Conservation (phyloP, 1,140 invertebrate species). For the Ips nitidus region DNA sequence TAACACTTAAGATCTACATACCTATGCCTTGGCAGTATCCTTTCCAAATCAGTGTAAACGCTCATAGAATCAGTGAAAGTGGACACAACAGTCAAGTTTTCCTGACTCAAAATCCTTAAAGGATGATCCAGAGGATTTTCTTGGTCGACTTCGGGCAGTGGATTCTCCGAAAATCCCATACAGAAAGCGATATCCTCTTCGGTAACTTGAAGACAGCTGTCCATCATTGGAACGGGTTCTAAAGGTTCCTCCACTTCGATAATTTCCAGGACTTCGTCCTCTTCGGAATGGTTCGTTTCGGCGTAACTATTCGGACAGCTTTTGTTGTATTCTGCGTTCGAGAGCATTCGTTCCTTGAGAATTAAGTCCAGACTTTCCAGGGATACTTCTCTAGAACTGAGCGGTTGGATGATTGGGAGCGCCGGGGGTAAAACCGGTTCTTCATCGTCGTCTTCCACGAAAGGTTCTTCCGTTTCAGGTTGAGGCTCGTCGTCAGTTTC, state of each 20-base stretch:
- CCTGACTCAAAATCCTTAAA: conserved; percentile 81
- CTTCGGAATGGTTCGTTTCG: conserved; percentile 50
- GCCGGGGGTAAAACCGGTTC: conserved; percentile 74
- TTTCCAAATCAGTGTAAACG: conserved; percentile 71
- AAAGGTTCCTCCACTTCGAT: conserved; percentile 78
- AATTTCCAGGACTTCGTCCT: conserved; percentile 77
- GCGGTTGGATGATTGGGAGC: conserved; percentile 70
- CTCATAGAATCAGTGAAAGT: conserved; percentile 83
- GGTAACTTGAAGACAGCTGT: conserved; percentile 83
- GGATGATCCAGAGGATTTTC: conserved; percentile 74
- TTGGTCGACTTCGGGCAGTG: conserved; percentile 68
- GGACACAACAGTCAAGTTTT: conserved; percentile 86
- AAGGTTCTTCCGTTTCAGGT: conserved; percentile 49
- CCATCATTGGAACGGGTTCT: conserved; percentile 79
- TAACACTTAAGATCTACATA: not conserved
- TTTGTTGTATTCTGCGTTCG: conserved; percentile 57
- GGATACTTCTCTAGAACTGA: conserved; percentile 75
- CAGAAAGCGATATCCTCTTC: conserved; percentile 89
- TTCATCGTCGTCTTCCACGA: conserved; percentile 66
- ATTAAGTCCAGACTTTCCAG: conserved; percentile 74
- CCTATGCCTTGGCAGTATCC: conserved; percentile 53
- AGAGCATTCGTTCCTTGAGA: conserved; percentile 63
- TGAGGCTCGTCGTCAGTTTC: conserved; percentile 47
- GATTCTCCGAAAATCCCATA: conserved; percentile 74
- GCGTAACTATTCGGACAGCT: conserved; percentile 43